phyloP scores from a whole-genome alignment of 2,888 invertebrate genomes.

The Drosophila subquinaria region DNA sequence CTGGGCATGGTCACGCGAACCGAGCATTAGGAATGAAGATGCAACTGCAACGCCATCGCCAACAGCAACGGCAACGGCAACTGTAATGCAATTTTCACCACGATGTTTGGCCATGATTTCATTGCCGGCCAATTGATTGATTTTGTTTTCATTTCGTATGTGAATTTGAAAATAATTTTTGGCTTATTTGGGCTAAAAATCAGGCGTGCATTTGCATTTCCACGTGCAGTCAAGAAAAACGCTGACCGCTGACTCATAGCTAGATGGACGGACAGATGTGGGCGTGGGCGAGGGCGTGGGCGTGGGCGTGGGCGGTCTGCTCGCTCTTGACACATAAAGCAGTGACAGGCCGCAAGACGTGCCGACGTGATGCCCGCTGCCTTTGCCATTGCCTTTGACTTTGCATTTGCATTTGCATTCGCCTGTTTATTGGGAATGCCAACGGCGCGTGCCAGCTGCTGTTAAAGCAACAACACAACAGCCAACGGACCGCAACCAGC shows the following conservation, averaged over 20 bases:
- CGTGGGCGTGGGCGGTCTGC: constrained; percentile 8
- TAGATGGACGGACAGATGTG: neutral
- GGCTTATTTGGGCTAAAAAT: constrained; percentile 25
- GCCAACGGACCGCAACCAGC: constrained; percentile 35
- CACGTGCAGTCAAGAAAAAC: constrained; percentile 35
- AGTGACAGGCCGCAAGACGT: constrained; percentile 56
- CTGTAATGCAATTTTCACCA: constrained; percentile 2
- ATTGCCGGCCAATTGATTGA: constrained; percentile 24
- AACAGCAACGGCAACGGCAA: neutral
- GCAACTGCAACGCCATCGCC: constrained; percentile 4
- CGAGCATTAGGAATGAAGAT: constrained; percentile 21
- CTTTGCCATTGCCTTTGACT: neutral
- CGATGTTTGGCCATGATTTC: constrained; percentile 47
- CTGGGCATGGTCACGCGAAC: constrained; percentile 59
- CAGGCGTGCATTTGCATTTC: constrained; percentile 62
- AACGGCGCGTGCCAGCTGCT: constrained; percentile 55
- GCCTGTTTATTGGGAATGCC: constrained; percentile 49
- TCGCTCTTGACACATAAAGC: constrained; percentile 73
- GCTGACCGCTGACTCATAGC: constrained; percentile 20
- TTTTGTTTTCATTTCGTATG: constrained; percentile 11
- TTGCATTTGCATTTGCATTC: constrained; percentile 17
- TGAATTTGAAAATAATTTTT: neutral
- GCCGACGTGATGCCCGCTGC: constrained; percentile 45
- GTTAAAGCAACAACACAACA: constrained; percentile 23
- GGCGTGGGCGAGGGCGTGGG: neutral